Evolutionary conservation across 1,140 invertebrate genomes (phyloP).

Genomic region (Drosophila obscura): DNA sequence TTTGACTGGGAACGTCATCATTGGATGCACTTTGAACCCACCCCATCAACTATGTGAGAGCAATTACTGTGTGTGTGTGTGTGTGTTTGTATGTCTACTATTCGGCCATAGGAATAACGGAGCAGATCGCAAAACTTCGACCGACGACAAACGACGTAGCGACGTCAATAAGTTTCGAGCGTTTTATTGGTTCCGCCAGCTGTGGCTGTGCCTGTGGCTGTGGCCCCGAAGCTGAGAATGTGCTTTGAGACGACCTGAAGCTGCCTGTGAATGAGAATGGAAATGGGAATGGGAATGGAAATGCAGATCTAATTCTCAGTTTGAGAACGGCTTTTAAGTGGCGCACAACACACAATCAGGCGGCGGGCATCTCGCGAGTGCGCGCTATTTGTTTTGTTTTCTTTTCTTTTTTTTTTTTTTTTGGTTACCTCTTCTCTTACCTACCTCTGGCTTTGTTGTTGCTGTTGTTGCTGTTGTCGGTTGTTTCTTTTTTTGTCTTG

Average conservation of each 20-base stretch:
- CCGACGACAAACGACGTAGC: conserved; percentile 1
- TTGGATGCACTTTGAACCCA: conserved; percentile 69
- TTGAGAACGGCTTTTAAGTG: conserved; percentile 62
- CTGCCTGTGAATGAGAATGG: conserved; percentile 13
- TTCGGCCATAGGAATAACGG: neutral
- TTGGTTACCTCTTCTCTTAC: too few species aligned
- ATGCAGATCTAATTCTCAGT: conserved; percentile 69
- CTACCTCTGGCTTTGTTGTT: too few species aligned
- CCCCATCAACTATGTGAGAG: neutral
- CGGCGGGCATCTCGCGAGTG: conserved; percentile 1
- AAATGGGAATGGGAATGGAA: conserved; percentile 9
- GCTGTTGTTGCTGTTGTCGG: neutral
- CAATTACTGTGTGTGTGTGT: neutral
- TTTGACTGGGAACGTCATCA: conserved; percentile 56
- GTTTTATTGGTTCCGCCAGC: conserved; percentile 51
- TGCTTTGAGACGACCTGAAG: conserved; percentile 11
- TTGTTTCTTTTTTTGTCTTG: too few species aligned
- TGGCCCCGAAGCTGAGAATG: conserved; percentile 5
- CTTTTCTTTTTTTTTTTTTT: too few species aligned
- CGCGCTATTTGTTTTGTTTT: neutral
- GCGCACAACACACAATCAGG: conserved; percentile 50
- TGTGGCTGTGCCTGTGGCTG: neutral
- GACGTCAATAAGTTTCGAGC: conserved; percentile 52
- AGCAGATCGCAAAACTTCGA: conserved; percentile 20
- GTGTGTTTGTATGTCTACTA: conserved; percentile 3